Conservation (phyloP, 2,797 vertebrate species). For the Tympanoctomys barrerae region DNA sequence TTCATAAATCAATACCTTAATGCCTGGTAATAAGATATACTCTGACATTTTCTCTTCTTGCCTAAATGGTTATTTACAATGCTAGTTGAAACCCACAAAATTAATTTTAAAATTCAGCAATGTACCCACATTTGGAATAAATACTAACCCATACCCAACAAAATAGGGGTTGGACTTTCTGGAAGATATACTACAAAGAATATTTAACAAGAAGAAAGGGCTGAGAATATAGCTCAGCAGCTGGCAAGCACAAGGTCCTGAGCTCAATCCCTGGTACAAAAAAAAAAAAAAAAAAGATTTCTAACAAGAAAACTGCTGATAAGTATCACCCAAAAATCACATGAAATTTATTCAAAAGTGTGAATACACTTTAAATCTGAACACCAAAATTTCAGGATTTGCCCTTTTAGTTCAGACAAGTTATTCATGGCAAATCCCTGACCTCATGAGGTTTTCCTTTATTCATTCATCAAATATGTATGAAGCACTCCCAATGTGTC, state of each 20-base stretch:
- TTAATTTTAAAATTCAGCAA: background rate
- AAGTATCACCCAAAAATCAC: background rate
- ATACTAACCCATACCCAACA: background rate
- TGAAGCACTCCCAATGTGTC: accelerated
- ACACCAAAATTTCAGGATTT: background rate
- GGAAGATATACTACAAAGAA: background rate
- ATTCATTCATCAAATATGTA: background rate
- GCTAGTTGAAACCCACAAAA: background rate
- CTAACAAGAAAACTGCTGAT: background rate
- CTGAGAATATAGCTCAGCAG: too few relatives aligned
- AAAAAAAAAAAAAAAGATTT: too few relatives aligned
- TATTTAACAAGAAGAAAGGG: too few relatives aligned
- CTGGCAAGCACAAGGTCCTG: too few relatives aligned
- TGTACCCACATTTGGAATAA: background rate
- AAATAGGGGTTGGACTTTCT: background rate
- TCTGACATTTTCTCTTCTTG: background rate
- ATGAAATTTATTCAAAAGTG: background rate
- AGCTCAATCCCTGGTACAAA: too few relatives aligned
- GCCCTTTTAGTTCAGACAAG: background rate
- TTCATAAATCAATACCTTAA: background rate
- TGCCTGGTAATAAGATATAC: background rate
- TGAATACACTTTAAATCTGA: background rate
- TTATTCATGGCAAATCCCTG: background rate
- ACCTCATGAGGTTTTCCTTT: background rate
- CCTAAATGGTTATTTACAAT: background rate